Base-by-base conservation (phyloP, 2,113 vertebrate genomes). In the Cyanistes caeruleus region DNA sequence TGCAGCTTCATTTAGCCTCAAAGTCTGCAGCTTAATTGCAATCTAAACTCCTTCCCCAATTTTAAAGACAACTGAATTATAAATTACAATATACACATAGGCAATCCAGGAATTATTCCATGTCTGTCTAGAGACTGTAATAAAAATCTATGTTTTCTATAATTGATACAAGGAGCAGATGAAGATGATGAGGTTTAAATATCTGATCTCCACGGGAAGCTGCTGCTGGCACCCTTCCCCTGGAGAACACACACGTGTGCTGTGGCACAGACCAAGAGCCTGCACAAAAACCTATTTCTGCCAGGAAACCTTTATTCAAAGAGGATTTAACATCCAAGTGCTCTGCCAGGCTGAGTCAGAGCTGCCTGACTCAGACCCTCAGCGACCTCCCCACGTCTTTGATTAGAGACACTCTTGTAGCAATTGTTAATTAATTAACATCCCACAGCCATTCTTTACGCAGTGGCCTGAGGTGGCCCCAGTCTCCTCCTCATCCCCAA, bases 1-100 rank as follows among this genome's bases (percentile, higher is more conserved):
- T 46, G 64, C 64, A 33, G 75, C 52, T 52, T 82, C 82, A 91
- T 94, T 97, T 67, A 62, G 51, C 80, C 89, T 65, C 89, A 58
- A 93, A 90, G 52, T 69, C 81, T 58, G 80, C 62, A n/a, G 84
- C 90, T 90, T 95, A 96, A 96, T 95, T 90, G 95, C 92, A 91
- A 96, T 64, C 94, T 70, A 95, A 95, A 91, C 51, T 83, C 94
- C 52, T 83, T 79, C 31, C 52, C n/a, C 30, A 12, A 30, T 74
- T 94, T 73, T 92, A 76, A 93, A 96, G 93, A 58, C 37, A 84
- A 75, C 79, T 52, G 51, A 93, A 72, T 87, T 93, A 84, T 75
- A 82, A 95, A 95, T 84, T 48, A 78, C 43, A 70, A 63, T 6
- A 79, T 5, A 52, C 59, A 89, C 63, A 56, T 0, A 33, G 67